These are phyloP conservation scores for Papilio gigon DNA, from an alignment of 2,888 invertebrate genomes.

Conservation along the genomic window DNA sequence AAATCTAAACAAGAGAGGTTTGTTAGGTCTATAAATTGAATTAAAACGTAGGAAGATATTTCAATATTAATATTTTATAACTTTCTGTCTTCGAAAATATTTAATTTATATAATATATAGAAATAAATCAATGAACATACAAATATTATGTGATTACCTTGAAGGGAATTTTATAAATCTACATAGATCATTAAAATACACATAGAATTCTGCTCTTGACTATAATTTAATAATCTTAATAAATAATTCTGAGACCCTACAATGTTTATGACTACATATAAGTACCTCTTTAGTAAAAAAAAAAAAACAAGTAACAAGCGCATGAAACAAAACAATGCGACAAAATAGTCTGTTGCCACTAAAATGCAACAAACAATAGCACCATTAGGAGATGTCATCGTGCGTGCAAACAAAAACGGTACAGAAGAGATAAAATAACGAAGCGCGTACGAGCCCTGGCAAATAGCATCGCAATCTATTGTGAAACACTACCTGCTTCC, in stretches of 20 bases:
- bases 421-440: conserved; percentile 78
- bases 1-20: background rate
- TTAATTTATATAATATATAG: too few species aligned
- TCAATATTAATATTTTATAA: too few species aligned
- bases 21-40: too few species aligned
- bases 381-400: conserved; percentile 78
- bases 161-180: too few species aligned
- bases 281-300: conserved; percentile 1
- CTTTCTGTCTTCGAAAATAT: too few species aligned
- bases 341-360: conserved; percentile 51
- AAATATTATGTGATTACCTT: too few species aligned
- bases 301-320: conserved; percentile 28
- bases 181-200: background rate
- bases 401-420: conserved; percentile 79
- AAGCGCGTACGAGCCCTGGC: conserved; percentile 56
- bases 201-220: too few species aligned
- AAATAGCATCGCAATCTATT: conserved; percentile 61
- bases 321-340: conserved; percentile 35
- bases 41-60: too few species aligned
- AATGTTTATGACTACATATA: conserved; percentile 29
- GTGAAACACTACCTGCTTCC: conserved; percentile 65
- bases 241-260: background rate
- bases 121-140: too few species aligned
- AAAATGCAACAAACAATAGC: conserved; percentile 70
- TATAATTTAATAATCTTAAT: background rate